Base-by-base conservation (phyloP, 1,140 invertebrate genomes). In the Trypoxylus dichotomus region DNA sequence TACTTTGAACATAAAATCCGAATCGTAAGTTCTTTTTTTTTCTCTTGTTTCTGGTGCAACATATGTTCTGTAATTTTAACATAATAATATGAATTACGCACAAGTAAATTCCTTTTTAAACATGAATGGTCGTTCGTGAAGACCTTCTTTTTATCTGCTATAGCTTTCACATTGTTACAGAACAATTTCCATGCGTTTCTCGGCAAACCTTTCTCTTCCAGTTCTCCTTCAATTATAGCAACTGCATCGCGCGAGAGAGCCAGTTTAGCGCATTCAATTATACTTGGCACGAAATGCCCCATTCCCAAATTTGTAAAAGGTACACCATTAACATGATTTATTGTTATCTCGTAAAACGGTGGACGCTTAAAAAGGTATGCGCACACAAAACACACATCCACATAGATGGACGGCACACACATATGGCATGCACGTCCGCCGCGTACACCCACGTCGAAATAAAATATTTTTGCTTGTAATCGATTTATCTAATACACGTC, bases 401-500 rank as follows among this genome's bases (percentile, higher is more conserved):
- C 60, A 15, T 68, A n/a, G 47, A 37, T 37, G 32, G 32, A 37
- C 32, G 60, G 60, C 2, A 68, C 21, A 68, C 21, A 25, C 60
- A 68, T 68, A 68, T n/a, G 15, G 15, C 60, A 68, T 24, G 24
- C 58, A 60, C 58, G 58, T n/a, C n/a, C 58, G n/a, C 58, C 58
- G 58, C 11, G 24, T 54, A n/a, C 60, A 68, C 60, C 60, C 60
- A 68, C 60, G 60, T 29, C 60, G 11, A 68, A 68, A 24, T 74
- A 41, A 74, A 74, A 41, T 74, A 41, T 74, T 74, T 74, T 43
- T 74, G 72, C 41, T 74, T 21, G 41, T 75, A 75, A 75, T 75
- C 74, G 74, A 75, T 74, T 74, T 74, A 74, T 75, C 74, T 75
- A 75, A 75, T 75, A 47, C 72, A 43, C 74, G 74, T 75, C 74